Conservation (phyloP, 2,113 vertebrate genomes). For the Elaphurus davidianus region DNA sequence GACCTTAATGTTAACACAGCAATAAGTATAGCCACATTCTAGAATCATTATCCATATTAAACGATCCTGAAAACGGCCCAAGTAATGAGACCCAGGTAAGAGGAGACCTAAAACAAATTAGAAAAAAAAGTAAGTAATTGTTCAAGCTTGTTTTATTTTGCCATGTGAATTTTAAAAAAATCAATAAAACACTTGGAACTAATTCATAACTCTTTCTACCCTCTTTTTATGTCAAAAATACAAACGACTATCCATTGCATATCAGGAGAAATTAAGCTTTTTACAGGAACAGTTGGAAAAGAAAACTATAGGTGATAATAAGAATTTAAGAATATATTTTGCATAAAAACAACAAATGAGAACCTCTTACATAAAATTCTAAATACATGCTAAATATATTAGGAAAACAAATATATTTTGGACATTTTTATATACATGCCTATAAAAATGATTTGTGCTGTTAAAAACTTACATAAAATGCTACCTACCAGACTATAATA, state of each 20-base stretch:
- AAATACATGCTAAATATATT: not conserved
- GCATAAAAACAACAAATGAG: not conserved
- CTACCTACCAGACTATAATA: not conserved
- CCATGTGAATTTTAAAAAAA: not conserved
- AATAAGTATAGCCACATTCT: constrained; percentile 95
- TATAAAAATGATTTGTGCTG: not conserved
- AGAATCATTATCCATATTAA: constrained; percentile 96
- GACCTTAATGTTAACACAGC: constrained; percentile 97
- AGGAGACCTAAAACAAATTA: constrained; percentile 85
- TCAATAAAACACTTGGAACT: not conserved
- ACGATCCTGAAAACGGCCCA: constrained; percentile 96
- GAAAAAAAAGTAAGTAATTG: not conserved
- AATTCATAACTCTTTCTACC: not conserved
- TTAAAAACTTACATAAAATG: constrained; percentile 19
- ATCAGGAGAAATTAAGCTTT: not conserved
- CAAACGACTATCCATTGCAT: constrained; percentile 23
- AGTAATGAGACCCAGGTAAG: constrained; percentile 94
- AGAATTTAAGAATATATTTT: constrained; percentile 12
- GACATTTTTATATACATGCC: not conserved
- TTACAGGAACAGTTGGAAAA: not conserved
- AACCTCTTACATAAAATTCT: not conserved
- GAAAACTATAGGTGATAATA: not conserved
- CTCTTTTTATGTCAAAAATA: not conserved
- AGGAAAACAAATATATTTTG: not conserved
- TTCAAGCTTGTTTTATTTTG: constrained; percentile 29